A percentile compares a stretch with the other conserved stretches of the same genome.
phyloP scores from a whole-genome alignment of 2,797 vertebrate species.

The Kryptopterus vitreolus region DNA sequence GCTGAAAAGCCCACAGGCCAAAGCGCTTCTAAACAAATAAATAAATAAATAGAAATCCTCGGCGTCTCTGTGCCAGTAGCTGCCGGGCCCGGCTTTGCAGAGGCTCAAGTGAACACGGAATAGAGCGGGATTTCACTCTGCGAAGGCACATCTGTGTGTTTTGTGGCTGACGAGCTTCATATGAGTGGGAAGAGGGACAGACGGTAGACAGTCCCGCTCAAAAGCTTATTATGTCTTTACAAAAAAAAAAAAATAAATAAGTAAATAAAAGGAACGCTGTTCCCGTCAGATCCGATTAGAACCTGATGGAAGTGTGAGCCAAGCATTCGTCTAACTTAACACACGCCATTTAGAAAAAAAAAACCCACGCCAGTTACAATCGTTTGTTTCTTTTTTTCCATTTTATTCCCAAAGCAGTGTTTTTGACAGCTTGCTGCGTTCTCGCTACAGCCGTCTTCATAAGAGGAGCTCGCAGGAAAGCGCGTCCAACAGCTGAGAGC shows the following conservation, averaged over 20 bases:
- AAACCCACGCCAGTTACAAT: not conserved
- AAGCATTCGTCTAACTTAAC: constrained; percentile 14
- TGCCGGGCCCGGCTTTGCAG: not conserved
- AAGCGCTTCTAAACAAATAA: constrained; percentile 5
- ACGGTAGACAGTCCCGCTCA: constrained; percentile 1
- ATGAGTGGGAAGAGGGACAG: not conserved
- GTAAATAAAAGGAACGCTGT: too few relatives aligned
- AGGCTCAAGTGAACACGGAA: constrained; percentile 30
- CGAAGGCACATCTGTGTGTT: not conserved
- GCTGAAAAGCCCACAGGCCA: not conserved
- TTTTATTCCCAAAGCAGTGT: not conserved
- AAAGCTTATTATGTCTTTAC: constrained; percentile 19
- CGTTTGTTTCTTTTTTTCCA: not conserved
- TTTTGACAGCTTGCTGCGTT: not conserved
- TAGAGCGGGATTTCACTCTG: constrained; percentile 10
- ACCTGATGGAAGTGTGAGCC: not conserved
- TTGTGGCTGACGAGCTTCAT: not conserved
- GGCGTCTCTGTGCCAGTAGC: not conserved
- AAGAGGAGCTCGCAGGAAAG: not conserved
- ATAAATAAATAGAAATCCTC: too few relatives aligned
- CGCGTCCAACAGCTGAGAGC: not conserved
- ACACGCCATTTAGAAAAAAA: not conserved
- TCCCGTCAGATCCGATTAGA: not conserved
- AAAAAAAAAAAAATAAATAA: too few relatives aligned
- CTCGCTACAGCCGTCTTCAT: not conserved